Evolutionary conservation across 2,113 vertebrate species (phyloP).

Genomic region (Desmodus rotundus): DNA sequence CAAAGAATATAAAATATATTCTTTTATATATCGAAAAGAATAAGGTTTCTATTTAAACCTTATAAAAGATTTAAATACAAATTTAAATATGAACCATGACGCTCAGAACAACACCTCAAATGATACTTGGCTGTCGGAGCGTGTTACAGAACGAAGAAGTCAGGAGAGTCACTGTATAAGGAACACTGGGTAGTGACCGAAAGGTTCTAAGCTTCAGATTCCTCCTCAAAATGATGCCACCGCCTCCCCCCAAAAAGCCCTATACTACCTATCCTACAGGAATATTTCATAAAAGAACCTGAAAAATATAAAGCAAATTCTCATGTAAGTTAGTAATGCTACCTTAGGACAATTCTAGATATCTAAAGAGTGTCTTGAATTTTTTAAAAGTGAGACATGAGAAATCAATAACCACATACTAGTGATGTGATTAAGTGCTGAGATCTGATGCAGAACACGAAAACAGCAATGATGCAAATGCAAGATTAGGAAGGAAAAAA

Average conservation of each 20-base stretch:
- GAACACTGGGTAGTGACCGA: not conserved
- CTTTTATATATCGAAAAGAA: no score
- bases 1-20: not conserved
- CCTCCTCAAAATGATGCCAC: not conserved
- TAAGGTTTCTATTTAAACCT: no score
- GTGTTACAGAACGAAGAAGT: not conserved
- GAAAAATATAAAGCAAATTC: conserved; percentile 8
- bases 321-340: not conserved
- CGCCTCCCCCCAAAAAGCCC: not conserved
- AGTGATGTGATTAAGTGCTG: not conserved
- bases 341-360: not conserved
- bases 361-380: not conserved
- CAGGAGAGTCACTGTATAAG: not conserved
- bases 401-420: conserved; percentile 2
- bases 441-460: conserved; percentile 8
- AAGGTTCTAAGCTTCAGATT: not conserved
- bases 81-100: not conserved
- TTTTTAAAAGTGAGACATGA: conserved; percentile 23
- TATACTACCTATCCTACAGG: not conserved
- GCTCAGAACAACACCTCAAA: not conserved
- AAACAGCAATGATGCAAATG: not conserved
- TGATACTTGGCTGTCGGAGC: not conserved
- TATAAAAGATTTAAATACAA: not conserved
- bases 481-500: not conserved
- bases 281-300: not conserved